phyloP scores from a whole-genome alignment of 2,888 invertebrate genomes.

The Machimus atricapillus region DNA sequence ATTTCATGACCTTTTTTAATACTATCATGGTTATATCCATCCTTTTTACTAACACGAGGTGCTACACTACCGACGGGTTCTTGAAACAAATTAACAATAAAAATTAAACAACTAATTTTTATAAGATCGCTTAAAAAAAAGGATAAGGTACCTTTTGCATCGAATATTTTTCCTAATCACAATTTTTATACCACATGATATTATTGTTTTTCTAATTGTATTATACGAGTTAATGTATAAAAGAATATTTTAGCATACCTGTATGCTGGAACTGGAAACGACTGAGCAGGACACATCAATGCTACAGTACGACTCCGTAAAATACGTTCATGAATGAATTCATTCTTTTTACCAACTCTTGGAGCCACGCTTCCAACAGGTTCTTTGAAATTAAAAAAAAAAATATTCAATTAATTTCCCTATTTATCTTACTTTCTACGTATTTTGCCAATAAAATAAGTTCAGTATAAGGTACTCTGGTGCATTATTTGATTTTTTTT shows the following conservation, averaged over 20 bases:
- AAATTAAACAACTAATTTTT: not conserved
- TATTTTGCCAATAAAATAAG: slow-evolving; percentile 38
- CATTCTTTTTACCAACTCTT: slow-evolving; percentile 65
- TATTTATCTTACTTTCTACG: slow-evolving; percentile 35
- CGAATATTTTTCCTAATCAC: not conserved
- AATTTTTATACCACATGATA: not conserved
- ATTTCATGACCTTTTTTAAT: slow-evolving; percentile 63
- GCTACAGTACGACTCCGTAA: slow-evolving; percentile 63
- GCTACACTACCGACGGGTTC: slow-evolving; percentile 66
- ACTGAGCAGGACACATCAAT: slow-evolving; percentile 77
- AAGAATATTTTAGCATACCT: slow-evolving; percentile 61
- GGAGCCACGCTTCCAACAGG: not conserved
- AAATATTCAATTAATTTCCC: not conserved
- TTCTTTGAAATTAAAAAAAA: slow-evolving; percentile 53
- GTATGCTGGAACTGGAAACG: slow-evolving; percentile 75
- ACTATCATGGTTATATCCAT: slow-evolving; percentile 62
- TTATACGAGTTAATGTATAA: too few species aligned
- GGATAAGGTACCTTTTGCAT: not conserved
- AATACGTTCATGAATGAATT: slow-evolving; percentile 56
- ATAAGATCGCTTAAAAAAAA: not conserved
- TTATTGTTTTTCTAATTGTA: too few species aligned
- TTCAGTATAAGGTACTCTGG: not conserved
- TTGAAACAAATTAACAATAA: slow-evolving; percentile 47
- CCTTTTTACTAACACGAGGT: slow-evolving; percentile 74
- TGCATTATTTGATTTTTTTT: not conserved